A percentile compares a stretch with the other conserved stretches of the same genome.
These are phyloP conservation scores for Leistus spinibarbis DNA, from an alignment of 2,888 invertebrate genomes.

Conservation along the genomic window DNA sequence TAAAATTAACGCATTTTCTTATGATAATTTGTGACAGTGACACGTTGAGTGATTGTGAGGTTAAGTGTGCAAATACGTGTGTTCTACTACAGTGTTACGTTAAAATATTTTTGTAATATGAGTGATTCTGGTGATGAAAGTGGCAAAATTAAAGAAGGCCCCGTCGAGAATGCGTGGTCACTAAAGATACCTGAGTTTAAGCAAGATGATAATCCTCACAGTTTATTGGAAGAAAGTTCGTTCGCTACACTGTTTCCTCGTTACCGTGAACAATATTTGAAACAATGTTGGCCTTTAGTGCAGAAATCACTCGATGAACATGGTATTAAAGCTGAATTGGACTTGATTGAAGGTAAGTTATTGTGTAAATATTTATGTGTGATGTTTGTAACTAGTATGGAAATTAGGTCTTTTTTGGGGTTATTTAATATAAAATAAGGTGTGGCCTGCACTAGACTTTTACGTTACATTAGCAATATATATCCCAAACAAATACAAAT, in stretches of 20 bases:
- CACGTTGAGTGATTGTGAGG: neutral
- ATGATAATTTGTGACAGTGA: no score
- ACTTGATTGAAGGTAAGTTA: conserved; percentile 75
- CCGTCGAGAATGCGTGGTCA: conserved; percentile 85
- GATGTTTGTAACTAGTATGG: neutral
- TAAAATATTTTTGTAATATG: conserved; percentile 37
- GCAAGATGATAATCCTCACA: conserved; percentile 86
- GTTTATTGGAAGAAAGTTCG: conserved; percentile 89
- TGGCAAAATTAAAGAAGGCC: conserved; percentile 57
- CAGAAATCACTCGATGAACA: conserved; percentile 83
- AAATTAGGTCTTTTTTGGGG: conserved; percentile 49
- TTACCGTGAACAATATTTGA: conserved; percentile 94
- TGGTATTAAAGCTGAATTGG: conserved; percentile 84
- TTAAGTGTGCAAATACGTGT: conserved; percentile 7
- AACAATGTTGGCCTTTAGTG: conserved; percentile 94
- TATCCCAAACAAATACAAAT: no score
- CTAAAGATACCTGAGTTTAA: conserved; percentile 87
- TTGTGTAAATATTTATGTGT: neutral
- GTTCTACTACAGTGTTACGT: neutral
- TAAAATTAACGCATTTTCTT: no score
- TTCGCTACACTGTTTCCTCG: conserved; percentile 97
- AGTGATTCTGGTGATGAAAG: conserved; percentile 50
- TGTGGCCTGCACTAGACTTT: no score
- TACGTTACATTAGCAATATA: no score
- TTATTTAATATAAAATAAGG: no score